Conservation (phyloP, 2,797 vertebrate species). For the Falco berigora region DNA sequence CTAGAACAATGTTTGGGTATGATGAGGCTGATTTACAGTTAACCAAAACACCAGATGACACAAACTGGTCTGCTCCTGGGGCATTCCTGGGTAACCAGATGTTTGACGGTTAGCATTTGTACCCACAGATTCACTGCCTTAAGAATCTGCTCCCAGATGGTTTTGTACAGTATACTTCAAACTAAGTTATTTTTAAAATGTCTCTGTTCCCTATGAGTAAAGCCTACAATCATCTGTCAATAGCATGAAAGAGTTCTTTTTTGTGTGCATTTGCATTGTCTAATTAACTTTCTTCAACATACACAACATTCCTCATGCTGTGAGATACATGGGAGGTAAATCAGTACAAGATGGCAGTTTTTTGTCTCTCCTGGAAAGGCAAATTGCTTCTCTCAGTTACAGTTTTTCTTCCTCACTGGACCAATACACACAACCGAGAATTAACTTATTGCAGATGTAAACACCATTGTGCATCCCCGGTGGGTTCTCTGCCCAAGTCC, state of each 20-base stretch:
- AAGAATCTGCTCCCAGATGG: background rate
- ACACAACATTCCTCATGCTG: constrained; percentile 7
- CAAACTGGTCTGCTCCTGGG: background rate
- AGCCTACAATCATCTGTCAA: background rate
- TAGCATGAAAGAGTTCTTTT: background rate
- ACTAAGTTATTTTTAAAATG: background rate
- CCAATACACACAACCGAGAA: constrained; percentile 2
- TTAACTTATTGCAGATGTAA: constrained; percentile 29
- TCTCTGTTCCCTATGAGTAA: background rate
- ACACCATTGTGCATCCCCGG: constrained; percentile 12
- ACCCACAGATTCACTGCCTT: background rate
- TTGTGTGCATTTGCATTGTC: constrained; percentile 32
- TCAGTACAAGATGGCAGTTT: constrained; percentile 27
- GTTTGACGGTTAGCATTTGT: background rate
- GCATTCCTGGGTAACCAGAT: background rate
- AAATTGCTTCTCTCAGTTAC: constrained; percentile 55
- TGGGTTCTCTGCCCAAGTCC: background rate
- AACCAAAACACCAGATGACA: background rate
- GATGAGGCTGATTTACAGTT: background rate
- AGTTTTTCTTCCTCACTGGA: background rate
- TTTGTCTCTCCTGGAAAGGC: constrained; percentile 53
- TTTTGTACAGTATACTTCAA: background rate
- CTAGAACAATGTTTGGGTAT: background rate
- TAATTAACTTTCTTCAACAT: constrained; percentile 58
- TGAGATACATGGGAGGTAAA: constrained; percentile 48